Evolutionary conservation across 2,113 vertebrate species (phyloP).

Genomic region (Hassar affinis): DNA sequence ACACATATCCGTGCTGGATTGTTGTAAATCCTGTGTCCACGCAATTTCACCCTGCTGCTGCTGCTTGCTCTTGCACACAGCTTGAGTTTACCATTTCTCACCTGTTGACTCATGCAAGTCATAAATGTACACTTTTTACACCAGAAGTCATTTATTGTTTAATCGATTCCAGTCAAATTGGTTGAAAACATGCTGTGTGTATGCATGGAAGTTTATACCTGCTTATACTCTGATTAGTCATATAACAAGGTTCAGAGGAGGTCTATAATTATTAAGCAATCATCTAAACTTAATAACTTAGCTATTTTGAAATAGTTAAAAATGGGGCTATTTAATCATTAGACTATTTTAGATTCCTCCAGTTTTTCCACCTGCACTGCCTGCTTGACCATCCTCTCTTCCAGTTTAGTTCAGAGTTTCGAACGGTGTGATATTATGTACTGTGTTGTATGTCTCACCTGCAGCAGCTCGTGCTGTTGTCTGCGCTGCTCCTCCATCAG

Average conservation of each 20-base stretch:
- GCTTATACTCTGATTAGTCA: neutral
- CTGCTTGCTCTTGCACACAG: neutral
- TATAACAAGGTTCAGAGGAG: neutral
- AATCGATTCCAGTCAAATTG: neutral
- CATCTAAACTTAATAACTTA: neutral
- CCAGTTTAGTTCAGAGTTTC: neutral
- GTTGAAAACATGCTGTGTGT: neutral
- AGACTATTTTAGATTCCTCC: neutral
- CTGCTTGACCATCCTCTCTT: neutral
- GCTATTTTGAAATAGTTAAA: neutral
- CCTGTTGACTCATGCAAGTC: neutral
- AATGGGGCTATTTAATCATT: no score
- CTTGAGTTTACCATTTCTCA: neutral
- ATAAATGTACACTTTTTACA: neutral
- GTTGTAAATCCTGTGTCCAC: neutral
- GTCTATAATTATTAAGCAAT: neutral
- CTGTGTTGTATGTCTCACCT: constrained; percentile 56
- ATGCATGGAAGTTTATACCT: neutral
- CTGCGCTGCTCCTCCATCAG: constrained; percentile 65
- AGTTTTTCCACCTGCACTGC: neutral
- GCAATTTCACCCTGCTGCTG: neutral
- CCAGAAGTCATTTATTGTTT: neutral
- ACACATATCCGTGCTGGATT: neutral
- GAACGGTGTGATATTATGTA: neutral
- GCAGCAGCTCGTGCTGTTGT: constrained; percentile 64